Conservation (phyloP, 2,113 vertebrate genomes). For the Cyprinodon variegatus region DNA sequence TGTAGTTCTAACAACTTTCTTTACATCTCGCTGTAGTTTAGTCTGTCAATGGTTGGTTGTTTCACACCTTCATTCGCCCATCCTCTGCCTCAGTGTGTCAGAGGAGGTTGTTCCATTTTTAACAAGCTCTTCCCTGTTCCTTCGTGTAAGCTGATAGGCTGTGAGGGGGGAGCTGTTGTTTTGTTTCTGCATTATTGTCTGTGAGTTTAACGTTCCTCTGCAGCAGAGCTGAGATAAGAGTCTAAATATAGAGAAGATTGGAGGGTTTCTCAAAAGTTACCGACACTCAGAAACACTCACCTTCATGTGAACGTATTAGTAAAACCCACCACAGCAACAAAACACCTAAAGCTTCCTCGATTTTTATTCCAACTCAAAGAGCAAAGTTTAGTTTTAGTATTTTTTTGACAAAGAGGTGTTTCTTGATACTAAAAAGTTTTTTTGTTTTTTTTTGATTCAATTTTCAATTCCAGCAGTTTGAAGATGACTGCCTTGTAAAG, state of each 20-base stretch:
- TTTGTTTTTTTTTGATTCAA: no score
- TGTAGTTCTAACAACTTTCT: background rate
- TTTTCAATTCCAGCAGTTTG: no score
- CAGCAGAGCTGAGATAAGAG: conserved; percentile 58
- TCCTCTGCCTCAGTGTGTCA: conserved; percentile 10
- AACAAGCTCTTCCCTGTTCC: conserved; percentile 51
- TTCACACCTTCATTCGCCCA: conserved; percentile 1
- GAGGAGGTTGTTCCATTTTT: conserved; percentile 63
- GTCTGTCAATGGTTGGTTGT: background rate
- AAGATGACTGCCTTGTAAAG: no score
- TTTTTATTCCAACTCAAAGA: no score
- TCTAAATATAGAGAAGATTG: conserved; percentile 66
- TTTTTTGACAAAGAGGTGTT: no score
- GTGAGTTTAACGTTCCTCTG: conserved; percentile 58
- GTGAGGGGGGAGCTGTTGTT: conserved; percentile 50
- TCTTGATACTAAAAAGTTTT: no score
- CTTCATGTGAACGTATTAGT: no score
- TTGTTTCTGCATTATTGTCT: conserved; percentile 55
- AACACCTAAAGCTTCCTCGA: no score
- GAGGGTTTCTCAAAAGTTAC: conserved; percentile 5
- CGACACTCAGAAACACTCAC: no score
- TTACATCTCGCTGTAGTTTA: background rate
- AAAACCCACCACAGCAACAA: no score
- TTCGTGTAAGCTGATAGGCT: conserved; percentile 62
- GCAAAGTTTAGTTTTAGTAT: no score